Percentiles rank a stretch among this genome's conserved stretches.
Conservation (phyloP, 2,888 invertebrate species). For the Isotomurus palustris region DNA sequence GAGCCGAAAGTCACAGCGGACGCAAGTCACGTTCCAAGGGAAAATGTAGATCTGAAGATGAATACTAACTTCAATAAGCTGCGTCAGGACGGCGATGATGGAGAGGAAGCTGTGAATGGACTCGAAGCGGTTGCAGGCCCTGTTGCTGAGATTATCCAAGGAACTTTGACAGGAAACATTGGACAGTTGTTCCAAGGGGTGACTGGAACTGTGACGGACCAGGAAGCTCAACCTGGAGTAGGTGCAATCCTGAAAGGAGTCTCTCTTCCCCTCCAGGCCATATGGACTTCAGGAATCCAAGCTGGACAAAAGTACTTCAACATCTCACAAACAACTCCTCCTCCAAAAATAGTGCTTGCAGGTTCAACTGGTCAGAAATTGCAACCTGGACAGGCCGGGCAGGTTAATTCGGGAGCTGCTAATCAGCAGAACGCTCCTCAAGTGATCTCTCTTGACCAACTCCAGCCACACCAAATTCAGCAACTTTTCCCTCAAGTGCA, state of each 20-base stretch:
- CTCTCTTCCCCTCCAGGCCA: background rate
- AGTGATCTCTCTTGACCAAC: no score
- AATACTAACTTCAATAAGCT: background rate
- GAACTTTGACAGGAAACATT: background rate
- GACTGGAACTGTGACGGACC: background rate
- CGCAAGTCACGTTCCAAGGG: no score
- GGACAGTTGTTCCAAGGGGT: background rate
- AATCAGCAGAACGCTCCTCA: no score
- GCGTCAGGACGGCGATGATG: background rate
- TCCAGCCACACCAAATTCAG: no score
- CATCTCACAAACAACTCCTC: background rate
- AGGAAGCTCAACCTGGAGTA: slow-evolving; percentile 1
- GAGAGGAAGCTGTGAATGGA: background rate
- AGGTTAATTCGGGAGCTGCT: no score
- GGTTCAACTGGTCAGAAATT: no score
- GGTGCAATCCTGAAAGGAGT: background rate
- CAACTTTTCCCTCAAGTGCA: no score
- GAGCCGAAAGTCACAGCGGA: no score
- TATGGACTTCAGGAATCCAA: background rate
- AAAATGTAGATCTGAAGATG: no score
- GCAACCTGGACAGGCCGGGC: no score
- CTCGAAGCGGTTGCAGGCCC: background rate
- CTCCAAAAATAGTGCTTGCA: background rate
- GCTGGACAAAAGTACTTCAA: slow-evolving; percentile 5
- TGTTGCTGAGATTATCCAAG: background rate